phyloP scores from a whole-genome alignment of 2,797 vertebrate species.

The Oreochromis grahami region DNA sequence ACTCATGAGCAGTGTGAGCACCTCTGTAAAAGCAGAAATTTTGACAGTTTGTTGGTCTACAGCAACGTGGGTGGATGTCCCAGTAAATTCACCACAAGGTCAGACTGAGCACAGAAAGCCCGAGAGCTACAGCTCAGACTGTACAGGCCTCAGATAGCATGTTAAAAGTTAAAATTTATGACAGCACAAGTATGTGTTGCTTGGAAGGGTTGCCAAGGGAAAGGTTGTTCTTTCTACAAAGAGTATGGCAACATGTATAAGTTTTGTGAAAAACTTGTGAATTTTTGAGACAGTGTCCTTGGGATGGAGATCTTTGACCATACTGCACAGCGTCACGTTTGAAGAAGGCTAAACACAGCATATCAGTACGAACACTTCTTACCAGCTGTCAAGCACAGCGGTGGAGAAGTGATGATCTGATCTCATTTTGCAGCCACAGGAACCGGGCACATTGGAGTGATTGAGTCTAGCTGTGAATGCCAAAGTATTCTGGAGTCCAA shows the following conservation, averaged over 20 bases:
- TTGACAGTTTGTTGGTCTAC: neutral
- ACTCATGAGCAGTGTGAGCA: neutral
- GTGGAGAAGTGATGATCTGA: neutral
- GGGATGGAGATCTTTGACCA: neutral
- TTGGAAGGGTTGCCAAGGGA: neutral
- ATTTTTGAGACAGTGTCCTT: neutral
- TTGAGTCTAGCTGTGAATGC: neutral
- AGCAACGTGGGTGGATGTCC: neutral
- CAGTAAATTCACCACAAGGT: neutral
- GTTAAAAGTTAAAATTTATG: neutral
- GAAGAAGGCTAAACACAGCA: neutral
- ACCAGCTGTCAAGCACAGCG: neutral
- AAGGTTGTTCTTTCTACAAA: neutral
- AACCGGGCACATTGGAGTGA: neutral
- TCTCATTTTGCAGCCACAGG: neutral
- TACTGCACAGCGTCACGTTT: fast-evolving
- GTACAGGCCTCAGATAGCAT: neutral
- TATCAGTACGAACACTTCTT: neutral
- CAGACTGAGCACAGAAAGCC: neutral
- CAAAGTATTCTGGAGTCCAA: neutral
- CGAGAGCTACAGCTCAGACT: neutral
- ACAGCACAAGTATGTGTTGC: neutral
- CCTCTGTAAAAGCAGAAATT: neutral
- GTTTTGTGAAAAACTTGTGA: neutral
- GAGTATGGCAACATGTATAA: neutral